Conservation (phyloP, 2,113 vertebrate genomes). For the Microcebus lehilahytsara region DNA sequence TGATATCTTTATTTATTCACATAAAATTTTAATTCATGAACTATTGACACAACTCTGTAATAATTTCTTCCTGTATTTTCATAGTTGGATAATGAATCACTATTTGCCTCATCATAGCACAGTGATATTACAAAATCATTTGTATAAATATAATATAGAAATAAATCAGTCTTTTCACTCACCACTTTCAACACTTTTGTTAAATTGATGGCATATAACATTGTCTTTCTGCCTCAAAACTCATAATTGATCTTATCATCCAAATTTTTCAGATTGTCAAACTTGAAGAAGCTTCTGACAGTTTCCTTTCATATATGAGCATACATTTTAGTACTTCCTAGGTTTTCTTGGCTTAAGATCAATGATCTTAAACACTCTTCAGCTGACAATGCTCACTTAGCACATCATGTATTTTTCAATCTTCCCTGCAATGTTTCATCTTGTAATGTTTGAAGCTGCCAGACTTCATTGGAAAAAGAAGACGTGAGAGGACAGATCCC, state of each 20-base stretch:
- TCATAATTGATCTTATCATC: neutral
- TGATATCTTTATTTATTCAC: neutral
- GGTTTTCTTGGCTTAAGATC: neutral
- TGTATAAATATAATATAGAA: neutral
- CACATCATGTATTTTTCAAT: neutral
- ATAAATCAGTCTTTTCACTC: neutral
- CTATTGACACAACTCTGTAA: neutral
- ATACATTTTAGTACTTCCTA: neutral
- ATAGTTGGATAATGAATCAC: neutral
- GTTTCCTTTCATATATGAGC: neutral
- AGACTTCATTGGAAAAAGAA: neutral
- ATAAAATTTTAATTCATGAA: neutral
- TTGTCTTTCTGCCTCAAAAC: neutral
- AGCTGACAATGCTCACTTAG: neutral
- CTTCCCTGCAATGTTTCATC: too few species aligned
- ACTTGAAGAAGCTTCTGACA: neutral
- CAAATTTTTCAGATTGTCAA: neutral
- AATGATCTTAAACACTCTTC: neutral
- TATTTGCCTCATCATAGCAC: neutral
- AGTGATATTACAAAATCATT: neutral
- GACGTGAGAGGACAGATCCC: neutral
- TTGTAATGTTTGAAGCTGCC: neutral
- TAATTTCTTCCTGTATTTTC: neutral
- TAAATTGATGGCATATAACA: neutral
- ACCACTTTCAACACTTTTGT: neutral